phyloP scores from a whole-genome alignment of 2,888 invertebrate genomes.

The Oxycera nigricornis region DNA sequence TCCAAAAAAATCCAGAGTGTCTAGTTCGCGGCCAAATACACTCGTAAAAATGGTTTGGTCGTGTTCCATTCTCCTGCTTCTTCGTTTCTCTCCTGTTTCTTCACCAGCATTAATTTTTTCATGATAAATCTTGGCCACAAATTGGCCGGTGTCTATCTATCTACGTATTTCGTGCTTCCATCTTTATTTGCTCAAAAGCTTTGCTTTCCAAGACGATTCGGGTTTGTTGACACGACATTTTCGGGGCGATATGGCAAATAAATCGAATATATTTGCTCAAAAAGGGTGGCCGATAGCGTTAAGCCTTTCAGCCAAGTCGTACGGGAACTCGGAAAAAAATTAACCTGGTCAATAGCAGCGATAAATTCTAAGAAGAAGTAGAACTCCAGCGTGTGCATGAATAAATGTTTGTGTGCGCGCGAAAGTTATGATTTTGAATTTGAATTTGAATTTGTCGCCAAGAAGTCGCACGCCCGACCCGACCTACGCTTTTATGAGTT shows the following conservation, averaged over 20 bases:
- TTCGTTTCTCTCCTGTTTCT: background rate
- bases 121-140: background rate
- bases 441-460: too few species aligned
- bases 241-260: background rate
- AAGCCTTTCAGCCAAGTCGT: too few species aligned
- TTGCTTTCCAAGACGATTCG: slow-evolving; percentile 13
- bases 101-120: background rate
- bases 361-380: too few species aligned
- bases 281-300: slow-evolving; percentile 18
- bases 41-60: background rate
- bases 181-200: slow-evolving; percentile 33
- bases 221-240: background rate
- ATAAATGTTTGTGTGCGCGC: too few species aligned
- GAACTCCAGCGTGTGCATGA: too few species aligned
- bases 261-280: slow-evolving; percentile 30
- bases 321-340: too few species aligned
- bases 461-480: too few species aligned
- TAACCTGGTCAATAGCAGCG: too few species aligned
- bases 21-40: background rate
- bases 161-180: slow-evolving; percentile 1
- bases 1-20: background rate
- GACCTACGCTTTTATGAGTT: too few species aligned
- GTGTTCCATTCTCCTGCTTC: background rate
- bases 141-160: background rate
- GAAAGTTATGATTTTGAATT: too few species aligned